Evolutionary conservation across 1,140 invertebrate species (phyloP), one percentile per base, ranked within the genome.

Genomic region (Ips typographus): DNA sequence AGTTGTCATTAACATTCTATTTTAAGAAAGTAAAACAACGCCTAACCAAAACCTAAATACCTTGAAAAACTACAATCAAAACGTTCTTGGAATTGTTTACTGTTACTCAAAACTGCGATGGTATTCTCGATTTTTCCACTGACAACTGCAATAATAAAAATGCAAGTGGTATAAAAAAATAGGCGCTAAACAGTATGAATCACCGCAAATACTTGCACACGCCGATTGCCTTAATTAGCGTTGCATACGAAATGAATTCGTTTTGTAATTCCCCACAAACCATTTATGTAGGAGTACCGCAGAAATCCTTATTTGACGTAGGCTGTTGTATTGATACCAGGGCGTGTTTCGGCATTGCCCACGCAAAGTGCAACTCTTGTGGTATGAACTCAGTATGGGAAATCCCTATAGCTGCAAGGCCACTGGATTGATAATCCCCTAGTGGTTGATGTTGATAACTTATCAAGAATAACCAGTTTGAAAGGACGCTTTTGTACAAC

Each of bases 11-110:
- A 22, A 22, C 22, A 22, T 22, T 22, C 22, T 22, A 22, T 22
- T 22, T 22, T 22, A 22, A 22, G 22, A 22, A 22, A 22, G 22
- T 22, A 22, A 22, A 22, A 22, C 22, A 3, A 58, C 5, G 37
- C 38, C 6, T 41, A 58, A 40, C 40, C 56, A 7, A 58, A 58
- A 58, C 56, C 56, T 58, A 58, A 6, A 40, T 58, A 40, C 56
- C 5, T 40, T 37, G 38, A 55, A 7, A 38, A 6, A 2, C n/a
- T 37, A 61, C 43, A 55, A 7, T 6, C 7, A 6, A 44, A 49
- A 61, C 37, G 41, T 47, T 61, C 59, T 38, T n/a, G 8, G 59
- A 61, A 61, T 61, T 61, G 59, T 61, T 61, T 61, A 61, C 59
- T 61, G 59, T 49, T 47, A 61, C 39, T n/a, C 22, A 22, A 22